Base-by-base conservation (phyloP, 30 jellyfish, hydroid and myxozoan genomes). In the Chironex yamaguchii region DNA sequence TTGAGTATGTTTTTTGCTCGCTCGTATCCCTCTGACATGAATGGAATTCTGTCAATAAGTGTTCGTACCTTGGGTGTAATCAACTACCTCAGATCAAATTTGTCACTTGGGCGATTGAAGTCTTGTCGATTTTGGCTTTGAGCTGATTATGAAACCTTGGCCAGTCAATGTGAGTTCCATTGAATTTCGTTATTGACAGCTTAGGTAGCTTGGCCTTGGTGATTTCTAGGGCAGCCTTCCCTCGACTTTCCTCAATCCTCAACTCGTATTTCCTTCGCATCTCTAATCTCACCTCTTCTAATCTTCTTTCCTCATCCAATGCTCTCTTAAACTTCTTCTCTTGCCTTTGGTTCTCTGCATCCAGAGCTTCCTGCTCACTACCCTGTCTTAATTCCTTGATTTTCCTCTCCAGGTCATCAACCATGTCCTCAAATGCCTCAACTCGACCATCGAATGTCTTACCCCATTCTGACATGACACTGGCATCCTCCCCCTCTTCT, bases 161-260 rank as follows among this genome's bases (percentile, higher is more conserved):
- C 96, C 97, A 89, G 30, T 89, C 97, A 1, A 86, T 27, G 65
- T 76, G 92, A 11, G 91, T 86, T 58, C 89, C 96, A 36, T 86
- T 65, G 62, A 86, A 75, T 66, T 71, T 84, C 51, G 77, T 9
- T 63, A 74, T 86, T n/a, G 35, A 49, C 53, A 86, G 52, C 65
- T 87, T 87, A 58, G 96, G 96, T 3, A 87, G 92, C 81, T 78
- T 65, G 35, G 69, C 96, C 89, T 77, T 77, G 72, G 23, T 79
- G 51, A 54, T 25, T 67, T n/a, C n/a, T n/a, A n/a, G n/a, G n/a
- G n/a, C n/a, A n/a, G 81, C 26, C 36, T 42, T 36, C 81, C 64
- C 79, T 51, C 4, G 25, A 48, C 62, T 52, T 64, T 58, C n/a
- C n/a, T n/a, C n/a, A n/a, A n/a, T n/a, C n/a, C n/a, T 4, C 26